These are phyloP conservation scores for Battus philenor DNA, from an alignment of 1,140 invertebrate genomes.

Conservation along the genomic window DNA sequence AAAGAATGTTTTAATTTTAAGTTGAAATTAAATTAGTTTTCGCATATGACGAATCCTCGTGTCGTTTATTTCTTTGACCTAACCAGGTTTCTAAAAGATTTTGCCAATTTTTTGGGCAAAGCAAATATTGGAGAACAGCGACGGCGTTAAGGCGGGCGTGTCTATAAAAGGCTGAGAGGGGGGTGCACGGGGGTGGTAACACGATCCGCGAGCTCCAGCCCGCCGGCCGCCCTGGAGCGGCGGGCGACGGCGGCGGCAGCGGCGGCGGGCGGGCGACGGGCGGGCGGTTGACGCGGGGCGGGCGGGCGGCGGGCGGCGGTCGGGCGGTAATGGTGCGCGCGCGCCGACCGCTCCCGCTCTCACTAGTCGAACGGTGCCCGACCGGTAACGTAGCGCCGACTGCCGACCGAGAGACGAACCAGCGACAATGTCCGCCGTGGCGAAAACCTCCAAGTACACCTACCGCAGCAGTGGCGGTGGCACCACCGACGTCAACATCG, in stretches of 20 bases:
- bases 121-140: constrained; percentile 63
- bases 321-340: constrained; percentile 33
- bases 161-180: constrained; percentile 73
- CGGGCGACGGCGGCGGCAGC: constrained; percentile 21
- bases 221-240: constrained; percentile 60
- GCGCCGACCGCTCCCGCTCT: constrained; percentile 60
- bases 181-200: constrained; percentile 72
- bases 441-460: constrained; percentile 91
- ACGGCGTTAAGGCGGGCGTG: constrained; percentile 64
- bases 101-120: constrained; percentile 68
- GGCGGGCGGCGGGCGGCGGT: constrained; percentile 19
- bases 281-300: constrained; percentile 16
- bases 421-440: constrained; percentile 84
- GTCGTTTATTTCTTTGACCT: no score
- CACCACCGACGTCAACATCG: constrained; percentile 92
- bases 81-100: constrained; percentile 34
- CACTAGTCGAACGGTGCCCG: constrained; percentile 74
- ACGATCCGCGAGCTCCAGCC: constrained; percentile 71
- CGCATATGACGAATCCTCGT: no score
- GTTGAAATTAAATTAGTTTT: no score
- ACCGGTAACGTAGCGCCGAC: constrained; percentile 74
- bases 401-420: constrained; percentile 70
- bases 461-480: constrained; percentile 89
- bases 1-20: no score
- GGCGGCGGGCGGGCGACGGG: constrained; percentile 22